Evolutionary conservation across 2,797 vertebrate species (phyloP), one percentile per base, ranked within the genome.

Genomic region (Propithecus perrieri): DNA sequence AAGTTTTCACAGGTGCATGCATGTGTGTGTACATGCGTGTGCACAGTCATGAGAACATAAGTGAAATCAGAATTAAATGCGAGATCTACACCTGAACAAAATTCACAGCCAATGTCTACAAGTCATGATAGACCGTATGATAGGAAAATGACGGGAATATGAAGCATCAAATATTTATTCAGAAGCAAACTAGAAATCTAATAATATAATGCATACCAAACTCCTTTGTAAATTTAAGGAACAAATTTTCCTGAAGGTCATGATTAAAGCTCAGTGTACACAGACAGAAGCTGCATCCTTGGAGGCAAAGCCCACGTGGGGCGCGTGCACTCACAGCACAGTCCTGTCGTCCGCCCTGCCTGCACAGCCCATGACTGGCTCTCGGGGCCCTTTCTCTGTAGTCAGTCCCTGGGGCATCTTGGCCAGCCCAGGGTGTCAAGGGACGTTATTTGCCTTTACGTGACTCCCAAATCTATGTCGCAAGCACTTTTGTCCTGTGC

Each of bases 251-350:
- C 61, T 50, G 13, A 67, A 38, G 35, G 50, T 43, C 59, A 24
- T 15, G 22, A 7, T n/a, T 15, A 38, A 43, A 65, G n/a, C 28
- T 67, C 13, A 9, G 41, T n/a, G 12, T 18, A 1, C 11, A 12
- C 2, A 13, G 46, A 48, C 33, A 17, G 17, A 46, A 79, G 50
- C 0, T 11, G 4, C 1, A 17, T 17, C 14, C 15, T 17, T 0
- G 0, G 10, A 48, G 8, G 43, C 30, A 48, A 63, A 48, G 57
- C n/a, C 75, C 22, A 11, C 0, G 0, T 11, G 1, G 53, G 65
- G 11, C 26, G 30, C 0, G 1, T 2, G 15, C 0, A 7, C 35
- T 26, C 41, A 53, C 14, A 6, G 24, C 28, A 4, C 20, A 10
- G 43, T 14, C 55, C 2, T 4, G 12, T 4, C 20, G 14, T 3